Base-by-base conservation (phyloP, 2,797 vertebrate species). In the Choloepus didactylus region DNA sequence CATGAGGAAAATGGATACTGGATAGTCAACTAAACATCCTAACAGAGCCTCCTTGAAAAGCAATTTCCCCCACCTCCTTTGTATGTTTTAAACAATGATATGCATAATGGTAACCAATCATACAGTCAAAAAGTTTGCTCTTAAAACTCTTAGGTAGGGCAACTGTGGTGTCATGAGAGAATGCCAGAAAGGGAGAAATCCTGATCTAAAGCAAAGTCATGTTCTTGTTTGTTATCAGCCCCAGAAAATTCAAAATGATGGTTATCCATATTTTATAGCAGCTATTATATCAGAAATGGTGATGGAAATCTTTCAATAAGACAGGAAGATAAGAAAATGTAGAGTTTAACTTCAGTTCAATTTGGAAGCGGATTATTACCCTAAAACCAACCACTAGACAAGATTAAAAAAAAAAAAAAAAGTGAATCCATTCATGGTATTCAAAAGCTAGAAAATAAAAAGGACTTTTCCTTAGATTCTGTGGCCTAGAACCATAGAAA, bases 261-360 rank as follows among this genome's bases (percentile, higher is more conserved):
- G 3, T 51, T 62, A 27, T 60, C 7, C 41, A 31, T 72, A 38
- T 64, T 84, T 91, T 62, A 21, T 5, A 80, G 7, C 19, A 75
- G 44, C 62, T 27, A n/a, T 19, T 49, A 21, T 49, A 79, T 54
- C 35, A 35, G 35, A 35, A 89, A 77, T 21, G 4, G 7, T 41
- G 56, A 90, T 1, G 35, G n/a, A 14, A 14, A 80, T 77, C 75
- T 93, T 38, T 60, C 6, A 18, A 29, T 31, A 87, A 41, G 51
- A 91, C 51, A 7, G 38, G 35, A 31, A 83, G 41, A 18, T 23
- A 60, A 11, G 84, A 67, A 76, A 75, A 38, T 64, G 1, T n/a
- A 91, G 54, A 75, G 18, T 35, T 82, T 84, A 92, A 89, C 29
- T 87, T 91, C 23, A 89, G 5, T 46, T 81, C 89, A 88, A 89